Base-by-base conservation (phyloP, 1,140 invertebrate species). In the Nasonia longicornis region DNA sequence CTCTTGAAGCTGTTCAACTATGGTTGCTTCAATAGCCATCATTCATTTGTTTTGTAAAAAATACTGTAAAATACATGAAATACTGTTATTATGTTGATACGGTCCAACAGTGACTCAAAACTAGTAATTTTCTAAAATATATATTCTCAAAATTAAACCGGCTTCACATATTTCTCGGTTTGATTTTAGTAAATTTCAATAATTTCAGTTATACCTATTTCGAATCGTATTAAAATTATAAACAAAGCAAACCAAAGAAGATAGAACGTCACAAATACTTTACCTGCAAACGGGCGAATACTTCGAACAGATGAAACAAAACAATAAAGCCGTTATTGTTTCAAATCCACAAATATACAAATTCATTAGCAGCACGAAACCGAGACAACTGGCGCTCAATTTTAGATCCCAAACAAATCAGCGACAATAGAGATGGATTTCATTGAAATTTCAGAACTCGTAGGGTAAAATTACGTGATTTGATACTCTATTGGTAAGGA, bases 1-100 rank as follows among this genome's bases (percentile, higher is more conserved):
- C 67, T 89, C 86, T 77, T 89, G 82, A 42, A 89, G 84, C 74
- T 87, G 86, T 48, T 89, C 85, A 22, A 86, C 81, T 64, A 89
- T 84, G 64, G 83, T 84, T 38, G 84, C 85, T 83, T 89, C 88
- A 45, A 86, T 26, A 58, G 86, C 83, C 88, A 89, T 89, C 6
- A 12, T 83, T 80, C 35, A 79, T 66, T 52, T 45, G 69, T 77
- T 81, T 75, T 10, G 22, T 58, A 31, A 14, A 16, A 75, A 70
- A 35, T 14, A 42, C 72, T 80, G 31, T 52, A 74, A 69, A 66
- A n/a, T 20, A 75, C 16, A 74, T 38, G 69, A 52, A 58, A 73
- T 35, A 67, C 0, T 22, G 29, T 35, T 29, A 12, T 67, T 67
- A 67, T 4, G 31, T 29, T 20, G 4, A 35, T 35, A 35, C 31